Conservation (phyloP, 2,113 vertebrate species). For the Thamnophis sirtalis region DNA sequence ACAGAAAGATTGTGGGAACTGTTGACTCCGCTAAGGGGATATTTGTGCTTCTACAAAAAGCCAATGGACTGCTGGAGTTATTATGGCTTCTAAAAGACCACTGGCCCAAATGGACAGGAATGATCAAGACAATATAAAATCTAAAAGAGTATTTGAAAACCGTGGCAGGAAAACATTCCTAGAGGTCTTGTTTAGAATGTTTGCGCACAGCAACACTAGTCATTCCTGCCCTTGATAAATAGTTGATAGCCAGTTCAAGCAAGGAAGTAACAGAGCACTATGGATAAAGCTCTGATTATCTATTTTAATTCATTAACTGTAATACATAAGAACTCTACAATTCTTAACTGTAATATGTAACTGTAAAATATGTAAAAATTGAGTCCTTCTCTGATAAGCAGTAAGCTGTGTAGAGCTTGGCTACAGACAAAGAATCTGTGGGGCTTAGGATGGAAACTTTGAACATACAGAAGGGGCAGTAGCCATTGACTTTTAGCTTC, state of each 20-base stretch:
- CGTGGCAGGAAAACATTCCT: neutral
- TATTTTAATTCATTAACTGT: neutral
- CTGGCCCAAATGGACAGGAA: neutral
- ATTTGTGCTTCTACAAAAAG: neutral
- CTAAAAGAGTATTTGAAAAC: neutral
- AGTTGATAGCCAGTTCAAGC: neutral
- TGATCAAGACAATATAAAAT: neutral
- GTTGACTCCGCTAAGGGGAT: neutral
- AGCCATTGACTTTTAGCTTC: neutral
- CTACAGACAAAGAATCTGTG: neutral
- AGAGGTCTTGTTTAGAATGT: neutral
- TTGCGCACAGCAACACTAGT: neutral
- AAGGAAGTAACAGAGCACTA: neutral
- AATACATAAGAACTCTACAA: neutral
- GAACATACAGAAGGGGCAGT: neutral
- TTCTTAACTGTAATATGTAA: neutral
- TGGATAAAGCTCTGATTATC: neutral
- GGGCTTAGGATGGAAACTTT: neutral
- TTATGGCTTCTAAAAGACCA: neutral
- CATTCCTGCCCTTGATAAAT: neutral
- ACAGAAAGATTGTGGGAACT: neutral
- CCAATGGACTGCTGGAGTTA: neutral
- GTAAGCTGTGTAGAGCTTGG: neutral
- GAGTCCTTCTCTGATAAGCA: neutral
- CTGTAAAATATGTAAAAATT: neutral